These are phyloP conservation scores for Glaucidium brasilianum DNA, from an alignment of 2,113 vertebrate genomes.

Conservation along the genomic window DNA sequence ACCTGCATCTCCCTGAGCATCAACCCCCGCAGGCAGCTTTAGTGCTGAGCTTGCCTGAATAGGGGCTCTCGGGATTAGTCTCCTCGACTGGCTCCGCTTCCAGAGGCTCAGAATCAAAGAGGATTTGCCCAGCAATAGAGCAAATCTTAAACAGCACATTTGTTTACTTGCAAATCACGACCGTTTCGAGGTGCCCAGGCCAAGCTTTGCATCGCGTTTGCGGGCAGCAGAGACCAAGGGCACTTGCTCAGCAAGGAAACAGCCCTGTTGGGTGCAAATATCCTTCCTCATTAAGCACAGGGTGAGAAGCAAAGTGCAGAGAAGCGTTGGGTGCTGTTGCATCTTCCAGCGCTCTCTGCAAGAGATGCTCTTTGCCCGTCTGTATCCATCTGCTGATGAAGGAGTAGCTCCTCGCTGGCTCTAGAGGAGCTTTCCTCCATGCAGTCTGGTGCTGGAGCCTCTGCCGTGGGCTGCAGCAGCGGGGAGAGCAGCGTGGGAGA, in stretches of 20 bases:
- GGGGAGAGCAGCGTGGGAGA: slow-evolving; percentile 45
- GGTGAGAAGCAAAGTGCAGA: not conserved
- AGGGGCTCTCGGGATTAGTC: not conserved
- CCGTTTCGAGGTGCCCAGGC: fast-evolving
- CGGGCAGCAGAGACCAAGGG: not conserved
- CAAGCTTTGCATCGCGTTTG: not conserved
- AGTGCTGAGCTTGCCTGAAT: not conserved
- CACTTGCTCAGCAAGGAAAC: not conserved
- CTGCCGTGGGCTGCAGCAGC: not conserved
- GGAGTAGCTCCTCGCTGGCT: not conserved
- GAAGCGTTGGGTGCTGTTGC: not conserved
- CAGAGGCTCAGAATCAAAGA: not conserved
- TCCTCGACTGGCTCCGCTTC: not conserved
- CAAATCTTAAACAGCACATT: not conserved
- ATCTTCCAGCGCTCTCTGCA: fast-evolving
- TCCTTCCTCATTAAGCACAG: not conserved
- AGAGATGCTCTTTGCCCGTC: not conserved
- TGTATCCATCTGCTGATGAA: not conserved
- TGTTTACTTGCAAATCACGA: not conserved
- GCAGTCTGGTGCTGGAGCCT: not conserved
- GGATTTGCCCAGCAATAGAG: not conserved
- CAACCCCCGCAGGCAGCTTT: not conserved
- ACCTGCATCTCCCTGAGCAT: not conserved
- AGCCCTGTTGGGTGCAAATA: not conserved
- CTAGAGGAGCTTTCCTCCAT: not conserved